Evolutionary conservation across 2,113 vertebrate genomes (phyloP).

Genomic region (Parotia lawesii): DNA sequence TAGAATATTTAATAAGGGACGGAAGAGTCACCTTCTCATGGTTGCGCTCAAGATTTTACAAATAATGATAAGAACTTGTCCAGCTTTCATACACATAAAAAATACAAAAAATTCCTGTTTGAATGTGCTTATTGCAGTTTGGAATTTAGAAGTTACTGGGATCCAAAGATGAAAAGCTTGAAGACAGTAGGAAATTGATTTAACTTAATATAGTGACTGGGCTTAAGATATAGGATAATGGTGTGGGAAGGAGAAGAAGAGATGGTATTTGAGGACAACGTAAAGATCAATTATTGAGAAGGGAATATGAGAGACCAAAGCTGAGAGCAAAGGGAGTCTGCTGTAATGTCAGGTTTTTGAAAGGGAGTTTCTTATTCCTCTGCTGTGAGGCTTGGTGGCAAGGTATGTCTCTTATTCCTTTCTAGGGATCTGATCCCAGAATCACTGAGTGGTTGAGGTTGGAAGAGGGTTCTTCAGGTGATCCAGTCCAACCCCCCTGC

Average conservation of each 20-base stretch:
- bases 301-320: background rate
- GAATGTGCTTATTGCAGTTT: background rate
- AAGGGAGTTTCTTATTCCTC: background rate
- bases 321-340: background rate
- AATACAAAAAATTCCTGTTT: fast-evolving
- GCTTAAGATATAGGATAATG: background rate
- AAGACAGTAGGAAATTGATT: background rate
- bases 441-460: background rate
- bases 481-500: fast-evolving
- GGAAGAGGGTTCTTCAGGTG: background rate
- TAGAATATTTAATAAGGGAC: background rate
- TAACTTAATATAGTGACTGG: background rate
- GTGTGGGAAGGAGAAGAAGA: background rate
- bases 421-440: background rate
- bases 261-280: background rate
- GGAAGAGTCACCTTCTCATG: background rate
- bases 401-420: background rate
- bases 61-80: background rate
- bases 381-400: background rate
- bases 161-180: background rate
- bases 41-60: background rate
- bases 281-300: background rate
- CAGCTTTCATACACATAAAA: background rate
- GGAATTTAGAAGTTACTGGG: background rate
- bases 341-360: background rate